Percentiles rank a stretch among this genome's conserved stretches.
Evolutionary conservation across 2,888 invertebrate genomes (phyloP).

Genomic region (Hydroisotoma schaefferi): DNA sequence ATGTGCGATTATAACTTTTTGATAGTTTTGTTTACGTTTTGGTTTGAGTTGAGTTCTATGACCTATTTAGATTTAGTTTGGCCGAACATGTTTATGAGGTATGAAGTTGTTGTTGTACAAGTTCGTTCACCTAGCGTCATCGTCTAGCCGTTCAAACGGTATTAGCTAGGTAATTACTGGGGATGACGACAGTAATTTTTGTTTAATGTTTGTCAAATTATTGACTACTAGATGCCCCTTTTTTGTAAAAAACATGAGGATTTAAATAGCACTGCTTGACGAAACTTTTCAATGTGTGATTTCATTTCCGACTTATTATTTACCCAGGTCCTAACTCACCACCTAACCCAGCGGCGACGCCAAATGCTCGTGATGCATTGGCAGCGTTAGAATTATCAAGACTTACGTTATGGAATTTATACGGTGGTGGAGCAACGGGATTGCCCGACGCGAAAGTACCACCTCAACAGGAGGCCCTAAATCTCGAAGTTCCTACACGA

Average conservation of each 20-base stretch:
- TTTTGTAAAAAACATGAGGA: no score
- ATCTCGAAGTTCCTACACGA: conserved; percentile 59
- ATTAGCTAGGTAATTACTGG: no score
- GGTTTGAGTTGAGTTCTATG: conserved; percentile 11
- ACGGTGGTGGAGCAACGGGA: conserved; percentile 55
- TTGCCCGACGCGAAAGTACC: conserved; percentile 55
- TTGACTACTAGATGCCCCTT: no score
- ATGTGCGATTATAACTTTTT: conserved; percentile 12
- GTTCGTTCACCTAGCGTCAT: conserved; percentile 3
- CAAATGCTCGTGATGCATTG: conserved; percentile 52
- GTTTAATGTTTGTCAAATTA: no score
- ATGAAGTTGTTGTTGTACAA: conserved; percentile 3
- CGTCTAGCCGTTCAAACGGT: no score
- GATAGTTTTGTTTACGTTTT: conserved; percentile 18
- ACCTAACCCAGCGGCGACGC: conserved; percentile 48
- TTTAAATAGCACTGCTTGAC: no score
- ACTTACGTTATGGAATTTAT: conserved; percentile 76
- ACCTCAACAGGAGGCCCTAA: conserved; percentile 75
- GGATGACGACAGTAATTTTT: no score
- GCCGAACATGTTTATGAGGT: no score
- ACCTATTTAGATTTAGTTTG: conserved; percentile 9
- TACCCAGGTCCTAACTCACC: conserved; percentile 48
- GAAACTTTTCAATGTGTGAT: no score
- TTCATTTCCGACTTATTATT: no score
- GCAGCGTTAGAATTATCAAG: conserved; percentile 74